A percentile compares a stretch with the other conserved stretches of the same genome.
These are phyloP conservation scores for Epinephelus fuscoguttatus DNA, from an alignment of 2,113 vertebrate genomes.

Conservation along the genomic window DNA sequence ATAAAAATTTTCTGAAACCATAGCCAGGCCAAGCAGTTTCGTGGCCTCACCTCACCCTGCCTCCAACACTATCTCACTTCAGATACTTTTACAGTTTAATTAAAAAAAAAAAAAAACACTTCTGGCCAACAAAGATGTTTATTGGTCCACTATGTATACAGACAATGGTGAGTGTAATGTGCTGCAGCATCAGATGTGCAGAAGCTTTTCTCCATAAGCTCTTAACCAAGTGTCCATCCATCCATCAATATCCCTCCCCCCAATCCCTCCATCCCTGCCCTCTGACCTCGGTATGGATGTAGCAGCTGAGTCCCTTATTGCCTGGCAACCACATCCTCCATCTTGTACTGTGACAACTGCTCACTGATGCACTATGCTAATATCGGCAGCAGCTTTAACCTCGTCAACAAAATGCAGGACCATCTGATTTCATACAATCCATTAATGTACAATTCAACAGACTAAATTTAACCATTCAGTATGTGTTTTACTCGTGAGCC, in stretches of 20 bases:
- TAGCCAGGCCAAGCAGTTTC: neutral
- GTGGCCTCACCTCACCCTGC: neutral
- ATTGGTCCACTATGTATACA: neutral
- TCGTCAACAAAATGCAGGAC: neutral
- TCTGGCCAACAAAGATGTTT: neutral
- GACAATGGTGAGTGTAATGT: neutral
- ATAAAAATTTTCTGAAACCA: neutral
- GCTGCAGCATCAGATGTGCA: neutral
- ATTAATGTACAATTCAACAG: neutral
- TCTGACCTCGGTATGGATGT: slow-evolving; percentile 67
- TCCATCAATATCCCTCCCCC: slow-evolving; percentile 39
- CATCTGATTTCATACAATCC: neutral
- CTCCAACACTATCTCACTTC: neutral
- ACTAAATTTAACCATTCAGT: neutral
- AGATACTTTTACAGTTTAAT: neutral
- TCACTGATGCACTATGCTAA: slow-evolving; percentile 17
- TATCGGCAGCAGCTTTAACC: neutral
- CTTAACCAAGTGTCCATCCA: slow-evolving; percentile 15
- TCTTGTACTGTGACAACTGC: slow-evolving; percentile 44
- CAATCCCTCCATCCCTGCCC: slow-evolving; percentile 43
- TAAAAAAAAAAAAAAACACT: no score
- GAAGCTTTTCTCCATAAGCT: slow-evolving; percentile 9
- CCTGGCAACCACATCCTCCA: slow-evolving; percentile 75
- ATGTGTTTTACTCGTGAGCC: neutral
- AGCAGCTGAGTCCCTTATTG: slow-evolving; percentile 72